phyloP scores from a whole-genome alignment of 1,140 invertebrate genomes.

The Maniola jurtina region DNA sequence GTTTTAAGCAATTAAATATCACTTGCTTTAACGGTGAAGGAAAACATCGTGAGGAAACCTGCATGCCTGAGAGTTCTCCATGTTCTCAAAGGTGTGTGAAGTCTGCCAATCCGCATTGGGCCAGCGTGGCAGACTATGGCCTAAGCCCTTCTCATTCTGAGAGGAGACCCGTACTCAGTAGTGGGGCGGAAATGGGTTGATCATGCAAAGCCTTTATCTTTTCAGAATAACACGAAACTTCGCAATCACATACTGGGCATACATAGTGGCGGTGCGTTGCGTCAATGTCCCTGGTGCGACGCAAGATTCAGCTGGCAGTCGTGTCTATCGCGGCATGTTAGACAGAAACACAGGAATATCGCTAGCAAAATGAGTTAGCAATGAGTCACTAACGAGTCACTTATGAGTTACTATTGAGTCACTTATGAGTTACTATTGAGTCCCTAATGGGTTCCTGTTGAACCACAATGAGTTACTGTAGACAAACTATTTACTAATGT shows the following conservation, averaged over 20 bases:
- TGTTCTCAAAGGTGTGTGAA: too few relatives aligned
- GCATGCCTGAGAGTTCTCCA: too few relatives aligned
- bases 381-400: neutral
- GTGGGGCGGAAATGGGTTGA: too few relatives aligned
- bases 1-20: too few relatives aligned
- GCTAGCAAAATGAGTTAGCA: too few relatives aligned
- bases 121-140: too few relatives aligned
- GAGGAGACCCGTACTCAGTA: too few relatives aligned
- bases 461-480: neutral
- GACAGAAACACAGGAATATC: conserved; percentile 36
- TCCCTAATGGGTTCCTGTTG: neutral
- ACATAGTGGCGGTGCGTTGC: conserved; percentile 44
- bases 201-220: conserved; percentile 7
- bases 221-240: conserved; percentile 56
- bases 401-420: neutral
- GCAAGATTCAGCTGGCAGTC: conserved; percentile 61
- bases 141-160: too few relatives aligned
- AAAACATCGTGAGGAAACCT: too few relatives aligned
- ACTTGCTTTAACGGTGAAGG: too few relatives aligned
- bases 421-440: neutral
- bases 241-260: conserved; percentile 47
- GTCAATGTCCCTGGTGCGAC: conserved; percentile 42
- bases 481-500: too few relatives aligned
- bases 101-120: too few relatives aligned
- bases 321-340: conserved; percentile 54